Conservation (phyloP, 2,797 vertebrate genomes). For the Borostomias antarcticus region DNA sequence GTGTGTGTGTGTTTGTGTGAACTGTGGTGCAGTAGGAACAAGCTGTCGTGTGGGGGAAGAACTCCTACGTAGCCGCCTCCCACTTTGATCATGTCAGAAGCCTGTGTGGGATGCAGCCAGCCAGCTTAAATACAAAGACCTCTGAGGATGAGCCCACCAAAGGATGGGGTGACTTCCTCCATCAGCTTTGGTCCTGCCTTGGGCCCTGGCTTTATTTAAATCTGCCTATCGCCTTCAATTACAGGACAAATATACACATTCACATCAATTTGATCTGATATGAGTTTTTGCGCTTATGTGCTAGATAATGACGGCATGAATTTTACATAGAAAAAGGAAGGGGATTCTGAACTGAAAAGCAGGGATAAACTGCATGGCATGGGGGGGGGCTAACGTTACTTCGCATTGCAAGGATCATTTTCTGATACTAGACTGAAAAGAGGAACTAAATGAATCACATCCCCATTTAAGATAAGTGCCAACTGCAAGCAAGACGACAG, state of each 20-base stretch:
- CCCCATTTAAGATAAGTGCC: conserved; percentile 7
- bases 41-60: neutral
- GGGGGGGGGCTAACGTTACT: too few species aligned
- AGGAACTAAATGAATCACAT: neutral
- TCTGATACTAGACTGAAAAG: neutral
- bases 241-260: conserved; percentile 70
- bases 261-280: conserved; percentile 31
- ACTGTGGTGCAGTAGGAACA: too few species aligned
- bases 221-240: conserved; percentile 77
- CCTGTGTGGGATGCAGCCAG: conserved; percentile 58
- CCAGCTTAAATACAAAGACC: conserved; percentile 73
- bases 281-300: conserved; percentile 30
- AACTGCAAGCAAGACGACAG: conserved; percentile 41
- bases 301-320: conserved; percentile 10
- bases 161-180: conserved; percentile 67
- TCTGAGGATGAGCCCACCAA: conserved; percentile 66
- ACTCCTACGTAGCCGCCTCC: neutral
- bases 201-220: conserved; percentile 74
- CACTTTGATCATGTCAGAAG: conserved; percentile 37
- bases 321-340: conserved; percentile 12
- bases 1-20: too few species aligned
- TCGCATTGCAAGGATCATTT: neutral
- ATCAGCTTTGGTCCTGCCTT: conserved; percentile 68
- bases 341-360: too few species aligned
- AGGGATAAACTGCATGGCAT: too few species aligned